Base-by-base conservation (phyloP, 1,140 invertebrate species). In the Bathynomus jamesi region DNA sequence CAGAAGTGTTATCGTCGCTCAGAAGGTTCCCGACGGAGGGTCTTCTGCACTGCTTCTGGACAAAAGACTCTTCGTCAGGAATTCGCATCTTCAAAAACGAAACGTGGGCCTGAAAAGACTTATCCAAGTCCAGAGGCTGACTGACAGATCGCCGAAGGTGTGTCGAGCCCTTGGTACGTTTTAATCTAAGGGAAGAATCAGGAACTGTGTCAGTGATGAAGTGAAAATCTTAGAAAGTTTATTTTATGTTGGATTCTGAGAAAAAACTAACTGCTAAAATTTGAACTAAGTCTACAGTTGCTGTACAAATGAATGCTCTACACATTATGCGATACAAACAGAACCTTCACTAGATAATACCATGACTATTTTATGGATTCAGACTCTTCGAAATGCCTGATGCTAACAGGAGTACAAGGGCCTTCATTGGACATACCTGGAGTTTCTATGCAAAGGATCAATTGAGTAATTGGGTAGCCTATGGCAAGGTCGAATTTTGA, bases 111-210 rank as follows among this genome's bases (percentile, higher is more conserved):
- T 68, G 61, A 21, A 72, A 72, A 0, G 78, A 53, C 64, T 76
- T 79, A 80, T 90, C 88, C 72, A 90, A 85, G 76, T 89, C 89
- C 73, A 89, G 83, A 65, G 89, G 89, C 78, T 90, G 89, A 79
- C 89, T 90, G 24, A 89, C 83, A 4, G 89, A 90, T 30, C 89
- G 82, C 70, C 87, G 84, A 69, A 90, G 82, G 78, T 87, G 84
- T 46, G 87, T 84, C 80, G 84, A 82, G 82, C 83, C 77, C 83
- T 82, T 82, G 80, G 82, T 82, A 80, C 82, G 74, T 21, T 11
- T 3, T 3, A 21, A 53, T 53, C 40, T 53, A 53, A 2, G 13
- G 21, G 21, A 53, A 40, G 32, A 8, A 8, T 40, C 32, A 7
- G 7, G 7, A 40, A 40, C 32, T 40, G 32, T 8, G 17, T 8